Percentiles rank a stretch among this genome's conserved stretches.
Evolutionary conservation across 1,140 invertebrate species (phyloP).

Genomic region (Pararge aegeria): DNA sequence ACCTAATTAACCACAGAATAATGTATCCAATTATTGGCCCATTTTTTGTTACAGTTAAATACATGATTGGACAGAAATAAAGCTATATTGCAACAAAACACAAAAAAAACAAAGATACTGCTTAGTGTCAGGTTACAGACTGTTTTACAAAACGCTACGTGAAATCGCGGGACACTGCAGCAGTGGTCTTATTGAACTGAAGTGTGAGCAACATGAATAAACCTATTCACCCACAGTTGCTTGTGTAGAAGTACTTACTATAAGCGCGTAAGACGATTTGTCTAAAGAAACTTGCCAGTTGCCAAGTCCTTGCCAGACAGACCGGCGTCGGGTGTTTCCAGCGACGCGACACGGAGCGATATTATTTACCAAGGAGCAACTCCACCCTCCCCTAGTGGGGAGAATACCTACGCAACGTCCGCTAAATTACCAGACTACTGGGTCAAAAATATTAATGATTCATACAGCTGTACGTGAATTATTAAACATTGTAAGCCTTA

Average conservation of each 20-base stretch:
- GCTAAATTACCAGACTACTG: background rate
- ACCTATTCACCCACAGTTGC: background rate
- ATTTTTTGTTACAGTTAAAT: too few relatives aligned
- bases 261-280: background rate
- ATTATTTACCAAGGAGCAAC: background rate
- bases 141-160: too few relatives aligned
- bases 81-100: too few relatives aligned
- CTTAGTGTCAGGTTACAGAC: too few relatives aligned
- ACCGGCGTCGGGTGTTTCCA: background rate
- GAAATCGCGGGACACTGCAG: too few relatives aligned
- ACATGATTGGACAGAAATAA: too few relatives aligned
- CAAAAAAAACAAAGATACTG: too few relatives aligned
- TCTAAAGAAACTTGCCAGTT: constrained; percentile 1
- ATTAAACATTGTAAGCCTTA: too few relatives aligned
- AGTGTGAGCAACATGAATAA: background rate
- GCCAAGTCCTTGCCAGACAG: constrained; percentile 9
- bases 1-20: too few relatives aligned
- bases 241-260: background rate
- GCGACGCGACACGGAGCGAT: background rate
- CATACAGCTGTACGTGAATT: background rate
- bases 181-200: too few relatives aligned
- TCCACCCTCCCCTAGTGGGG: background rate
- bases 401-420: background rate
- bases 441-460: background rate
- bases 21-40: too few relatives aligned